Base-by-base conservation (phyloP, 2,113 vertebrate genomes). In the Pavo muticus region DNA sequence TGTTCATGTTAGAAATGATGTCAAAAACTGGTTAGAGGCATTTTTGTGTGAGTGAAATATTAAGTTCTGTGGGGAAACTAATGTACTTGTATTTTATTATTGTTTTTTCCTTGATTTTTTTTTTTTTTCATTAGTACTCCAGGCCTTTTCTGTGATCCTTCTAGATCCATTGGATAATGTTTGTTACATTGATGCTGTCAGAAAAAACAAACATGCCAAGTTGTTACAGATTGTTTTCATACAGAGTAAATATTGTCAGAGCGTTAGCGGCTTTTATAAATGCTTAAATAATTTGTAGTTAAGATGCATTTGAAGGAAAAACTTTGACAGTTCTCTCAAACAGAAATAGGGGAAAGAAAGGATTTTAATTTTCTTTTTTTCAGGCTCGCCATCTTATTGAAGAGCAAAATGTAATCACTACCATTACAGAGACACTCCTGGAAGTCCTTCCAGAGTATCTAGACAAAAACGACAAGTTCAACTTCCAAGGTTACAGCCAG, bases 321-420 rank as follows among this genome's bases (percentile, higher is more conserved):
- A 19, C 3, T 24, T 61, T 48, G 14, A 30, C 9, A 11, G 7
- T 57, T 68, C 8, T 30, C 12, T 45, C 74, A 17, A 72, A 42
- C 9, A 68, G 60, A 84, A 75, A 11, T 10, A 18, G 11, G 15
- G 32, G 24, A 35, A 77, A 72, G 7, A 59, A 81, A 39, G 30
- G 2, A 2, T 3, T 25, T 48, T 5, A 1, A 8, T 67, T 90
- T 91, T 30, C 8, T 84, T 84, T 78, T 78, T 57, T 93, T 11
- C 81, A 99, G 99, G 99, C 99, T 56, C 98, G 99, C 52, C 98
- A 99, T 94, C 97, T 99, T 86, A 99, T 99, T 48, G 99, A 99
- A 96, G 99, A 99, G 71, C 98, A 98, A 63, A 99, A 98, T 80
- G 99, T 99, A 76, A 99, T 99, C 88, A 98, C 98, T 82, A 97